These are phyloP conservation scores for Saguinus midas DNA, from an alignment of 2,113 vertebrate genomes.

Conservation along the genomic window DNA sequence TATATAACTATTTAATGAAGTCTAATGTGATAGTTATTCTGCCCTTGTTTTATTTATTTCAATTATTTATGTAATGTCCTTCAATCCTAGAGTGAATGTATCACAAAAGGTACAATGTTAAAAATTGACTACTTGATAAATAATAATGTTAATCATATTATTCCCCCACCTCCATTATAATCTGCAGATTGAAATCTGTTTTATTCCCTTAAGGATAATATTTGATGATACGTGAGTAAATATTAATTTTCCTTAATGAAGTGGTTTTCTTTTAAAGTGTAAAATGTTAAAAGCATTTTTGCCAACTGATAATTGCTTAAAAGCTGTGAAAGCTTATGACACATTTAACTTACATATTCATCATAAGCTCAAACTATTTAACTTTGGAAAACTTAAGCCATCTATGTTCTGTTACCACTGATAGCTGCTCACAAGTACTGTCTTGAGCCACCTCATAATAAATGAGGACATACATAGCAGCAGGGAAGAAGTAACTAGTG, in stretches of 20 bases:
- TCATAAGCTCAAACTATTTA: background rate
- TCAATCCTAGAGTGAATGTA: background rate
- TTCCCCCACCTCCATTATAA: background rate
- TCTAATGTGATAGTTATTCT: background rate
- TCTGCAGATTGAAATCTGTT: constrained; percentile 8
- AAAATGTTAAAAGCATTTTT: constrained; percentile 43
- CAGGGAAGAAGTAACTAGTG: background rate
- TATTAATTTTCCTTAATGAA: constrained; percentile 49
- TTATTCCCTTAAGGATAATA: background rate
- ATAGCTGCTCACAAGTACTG: background rate
- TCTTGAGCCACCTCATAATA: background rate
- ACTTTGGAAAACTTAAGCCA: background rate
- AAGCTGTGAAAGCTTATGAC: background rate
- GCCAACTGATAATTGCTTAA: background rate
- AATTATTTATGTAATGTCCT: background rate
- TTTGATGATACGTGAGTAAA: constrained; percentile 23
- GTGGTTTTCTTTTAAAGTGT: background rate
- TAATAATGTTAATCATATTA: background rate
- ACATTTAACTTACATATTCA: background rate
- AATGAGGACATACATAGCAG: background rate
- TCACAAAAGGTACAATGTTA: background rate
- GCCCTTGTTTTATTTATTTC: background rate
- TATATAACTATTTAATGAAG: background rate
- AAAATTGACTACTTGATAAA: background rate
- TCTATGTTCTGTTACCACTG: background rate